Evolutionary conservation across 2,888 invertebrate genomes (phyloP).

Genomic region (Raillietiella orientalis): DNA sequence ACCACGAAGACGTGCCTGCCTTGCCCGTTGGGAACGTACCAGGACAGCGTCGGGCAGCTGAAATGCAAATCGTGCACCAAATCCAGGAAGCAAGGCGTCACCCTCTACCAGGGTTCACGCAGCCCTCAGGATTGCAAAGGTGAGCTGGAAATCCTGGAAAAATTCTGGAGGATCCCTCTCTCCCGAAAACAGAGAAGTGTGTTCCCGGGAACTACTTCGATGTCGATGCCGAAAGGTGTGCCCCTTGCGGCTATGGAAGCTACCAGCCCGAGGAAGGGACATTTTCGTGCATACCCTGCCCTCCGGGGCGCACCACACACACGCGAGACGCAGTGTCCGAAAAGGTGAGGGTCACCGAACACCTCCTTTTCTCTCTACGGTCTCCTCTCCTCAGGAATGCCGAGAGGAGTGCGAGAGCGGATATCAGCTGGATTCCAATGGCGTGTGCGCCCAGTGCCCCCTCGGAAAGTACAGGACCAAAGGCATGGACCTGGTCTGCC

Average conservation of each 20-base stretch:
- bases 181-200: slow-evolving; percentile 32
- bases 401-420: slow-evolving; percentile 44
- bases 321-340: slow-evolving; percentile 58
- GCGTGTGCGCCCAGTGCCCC: slow-evolving; percentile 71
- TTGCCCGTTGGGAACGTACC: slow-evolving; percentile 66
- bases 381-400: slow-evolving; percentile 23
- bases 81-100: slow-evolving; percentile 61
- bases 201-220: slow-evolving; percentile 81
- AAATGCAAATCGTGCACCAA: slow-evolving; percentile 63
- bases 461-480: slow-evolving; percentile 53
- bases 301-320: slow-evolving; percentile 63
- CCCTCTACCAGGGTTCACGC: slow-evolving; percentile 50
- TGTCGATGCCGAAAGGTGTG: slow-evolving; percentile 50
- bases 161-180: background rate
- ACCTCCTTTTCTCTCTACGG: slow-evolving; percentile 3
- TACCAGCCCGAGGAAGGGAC: slow-evolving; percentile 71
- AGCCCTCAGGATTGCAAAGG: slow-evolving; percentile 64
- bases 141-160: slow-evolving; percentile 9
- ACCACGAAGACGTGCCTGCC: slow-evolving; percentile 40
- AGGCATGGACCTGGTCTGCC: slow-evolving; percentile 61
- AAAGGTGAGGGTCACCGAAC: slow-evolving; percentile 13
- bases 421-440: slow-evolving; percentile 26
- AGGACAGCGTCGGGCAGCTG: slow-evolving; percentile 63
- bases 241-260: slow-evolving; percentile 74
- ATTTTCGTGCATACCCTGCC: slow-evolving; percentile 57